A percentile compares a stretch with the other conserved stretches of the same genome.
phyloP scores from a whole-genome alignment of 1,140 invertebrate species.

The Neodiprion fabricii region DNA sequence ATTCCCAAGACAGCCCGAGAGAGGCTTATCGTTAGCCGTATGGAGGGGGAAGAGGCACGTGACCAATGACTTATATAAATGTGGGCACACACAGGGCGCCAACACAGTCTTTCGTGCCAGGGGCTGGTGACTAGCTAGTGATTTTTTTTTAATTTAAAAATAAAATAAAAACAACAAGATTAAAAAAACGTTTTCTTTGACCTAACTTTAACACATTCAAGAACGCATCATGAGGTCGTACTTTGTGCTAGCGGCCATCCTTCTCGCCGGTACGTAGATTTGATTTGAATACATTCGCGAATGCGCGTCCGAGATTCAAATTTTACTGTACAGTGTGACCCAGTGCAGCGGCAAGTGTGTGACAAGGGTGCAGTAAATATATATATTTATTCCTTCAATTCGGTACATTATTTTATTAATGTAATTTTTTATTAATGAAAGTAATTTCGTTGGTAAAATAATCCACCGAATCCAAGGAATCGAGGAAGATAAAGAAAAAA shows the following conservation, averaged over 20 bases:
- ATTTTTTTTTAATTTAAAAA: neutral
- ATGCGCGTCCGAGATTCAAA: neutral
- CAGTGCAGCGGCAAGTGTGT: slow-evolving; percentile 9
- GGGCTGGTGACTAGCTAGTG: slow-evolving; percentile 24
- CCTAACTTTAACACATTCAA: neutral
- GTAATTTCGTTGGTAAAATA: too few relatives aligned
- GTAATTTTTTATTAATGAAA: too few relatives aligned
- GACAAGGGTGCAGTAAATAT: neutral
- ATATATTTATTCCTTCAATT: too few relatives aligned
- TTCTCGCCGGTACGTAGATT: slow-evolving; percentile 58
- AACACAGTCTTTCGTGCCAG: slow-evolving; percentile 56
- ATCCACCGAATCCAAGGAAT: too few relatives aligned
- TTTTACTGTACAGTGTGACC: neutral
- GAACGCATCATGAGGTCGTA: slow-evolving; percentile 53
- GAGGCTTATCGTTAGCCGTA: slow-evolving; percentile 12
- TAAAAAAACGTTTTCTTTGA: neutral
- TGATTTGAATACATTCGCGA: neutral
- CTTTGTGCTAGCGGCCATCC: slow-evolving; percentile 56
- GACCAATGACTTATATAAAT: slow-evolving; percentile 62
- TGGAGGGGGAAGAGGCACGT: slow-evolving; percentile 52
- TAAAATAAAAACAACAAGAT: neutral
- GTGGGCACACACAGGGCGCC: slow-evolving; percentile 51
- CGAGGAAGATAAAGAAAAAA: too few relatives aligned
- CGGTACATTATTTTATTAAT: too few relatives aligned
- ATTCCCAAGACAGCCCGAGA: slow-evolving; percentile 16